These are phyloP conservation scores for Taphrorychus bicolor DNA, from an alignment of 2,888 invertebrate genomes.

Conservation along the genomic window DNA sequence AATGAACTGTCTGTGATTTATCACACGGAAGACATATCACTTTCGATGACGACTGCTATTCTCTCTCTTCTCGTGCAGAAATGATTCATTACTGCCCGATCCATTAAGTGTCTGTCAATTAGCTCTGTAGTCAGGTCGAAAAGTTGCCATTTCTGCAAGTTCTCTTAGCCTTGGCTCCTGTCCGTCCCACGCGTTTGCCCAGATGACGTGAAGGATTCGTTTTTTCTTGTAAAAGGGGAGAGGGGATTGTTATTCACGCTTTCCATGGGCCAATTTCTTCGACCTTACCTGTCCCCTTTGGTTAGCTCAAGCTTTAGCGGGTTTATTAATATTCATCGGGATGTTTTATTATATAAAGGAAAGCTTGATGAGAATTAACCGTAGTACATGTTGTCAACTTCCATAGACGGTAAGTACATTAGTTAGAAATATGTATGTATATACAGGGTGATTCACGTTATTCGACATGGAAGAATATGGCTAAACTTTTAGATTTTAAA, in stretches of 20 bases:
- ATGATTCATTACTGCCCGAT: constrained; percentile 46
- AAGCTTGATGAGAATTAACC: not conserved
- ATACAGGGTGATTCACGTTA: too few relatives aligned
- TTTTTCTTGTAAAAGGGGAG: not conserved
- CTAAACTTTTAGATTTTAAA: too few relatives aligned
- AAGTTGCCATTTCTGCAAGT: not conserved
- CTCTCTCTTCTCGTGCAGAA: constrained; percentile 28
- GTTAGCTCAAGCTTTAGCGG: not conserved
- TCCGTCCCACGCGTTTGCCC: not conserved
- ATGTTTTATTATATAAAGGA: not conserved
- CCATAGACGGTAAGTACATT: not conserved
- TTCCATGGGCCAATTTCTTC: not conserved
- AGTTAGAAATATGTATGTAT: too few relatives aligned
- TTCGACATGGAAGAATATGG: too few relatives aligned
- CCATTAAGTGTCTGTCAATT: constrained; percentile 47
- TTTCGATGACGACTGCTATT: constrained; percentile 42
- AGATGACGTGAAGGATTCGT: not conserved
- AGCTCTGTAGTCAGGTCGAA: constrained; percentile 20
- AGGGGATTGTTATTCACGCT: too few relatives aligned
- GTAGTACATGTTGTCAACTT: not conserved
- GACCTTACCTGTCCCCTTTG: not conserved
- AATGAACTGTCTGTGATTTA: constrained; percentile 47
- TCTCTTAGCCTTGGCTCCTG: not conserved
- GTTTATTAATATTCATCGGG: not conserved
- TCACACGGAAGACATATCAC: constrained; percentile 46